Conservation (phyloP, 37 sponge, comb jelly and placozoan genomes). For the Eunapius fragilis region DNA sequence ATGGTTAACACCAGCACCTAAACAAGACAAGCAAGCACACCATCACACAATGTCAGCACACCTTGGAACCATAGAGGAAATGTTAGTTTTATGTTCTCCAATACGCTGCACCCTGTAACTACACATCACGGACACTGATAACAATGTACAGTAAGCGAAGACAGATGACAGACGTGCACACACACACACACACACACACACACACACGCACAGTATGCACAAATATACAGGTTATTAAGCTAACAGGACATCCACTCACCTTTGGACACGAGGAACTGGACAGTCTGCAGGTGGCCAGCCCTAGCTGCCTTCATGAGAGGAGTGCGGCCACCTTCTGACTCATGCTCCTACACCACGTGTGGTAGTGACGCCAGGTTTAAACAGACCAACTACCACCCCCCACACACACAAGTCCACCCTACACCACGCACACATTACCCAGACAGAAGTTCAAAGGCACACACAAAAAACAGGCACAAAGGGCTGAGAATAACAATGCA, state of each 20-base stretch:
- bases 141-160: too few relatives aligned
- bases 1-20: conserved; percentile 70
- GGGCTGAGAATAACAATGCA: too few relatives aligned
- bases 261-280: conserved; percentile 70
- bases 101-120: too few relatives aligned
- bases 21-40: neutral
- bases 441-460: too few relatives aligned
- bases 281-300: conserved; percentile 79
- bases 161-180: neutral
- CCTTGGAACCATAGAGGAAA: neutral
- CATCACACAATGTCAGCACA: neutral
- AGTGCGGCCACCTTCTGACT: conserved; percentile 82
- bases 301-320: conserved; percentile 89
- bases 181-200: neutral
- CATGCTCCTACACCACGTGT: conserved; percentile 54
- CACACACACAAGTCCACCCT: neutral
- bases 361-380: neutral
- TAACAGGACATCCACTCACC: too few relatives aligned
- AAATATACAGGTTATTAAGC: too few relatives aligned
- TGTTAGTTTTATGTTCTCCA: too few relatives aligned
- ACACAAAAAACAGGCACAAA: too few relatives aligned
- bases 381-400: neutral
- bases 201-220: neutral
- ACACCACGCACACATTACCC: neutral
- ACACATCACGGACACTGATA: too few relatives aligned